Evolutionary conservation across 2,113 vertebrate genomes (phyloP), one percentile per base, ranked within the genome.

Genomic region (Cebidichthys violaceus): DNA sequence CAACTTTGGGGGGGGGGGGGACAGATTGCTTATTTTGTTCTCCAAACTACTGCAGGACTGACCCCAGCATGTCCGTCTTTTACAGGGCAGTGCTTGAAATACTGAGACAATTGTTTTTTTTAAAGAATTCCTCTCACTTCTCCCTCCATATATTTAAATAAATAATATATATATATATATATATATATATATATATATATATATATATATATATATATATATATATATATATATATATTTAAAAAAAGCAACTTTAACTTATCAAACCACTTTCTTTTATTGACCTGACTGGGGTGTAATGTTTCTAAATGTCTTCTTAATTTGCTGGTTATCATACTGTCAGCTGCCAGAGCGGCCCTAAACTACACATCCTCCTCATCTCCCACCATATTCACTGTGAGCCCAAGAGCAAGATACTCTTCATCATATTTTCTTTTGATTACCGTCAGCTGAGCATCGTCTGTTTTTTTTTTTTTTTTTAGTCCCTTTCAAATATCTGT

Each of bases 11-110:
- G 20, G 29, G n/a, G 37, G 22, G 20, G n/a, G 37, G 22, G 20
- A 33, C 60, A 70, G 57, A 60, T 77, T 41, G 57, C 85, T 73
- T 41, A 35, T 79, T 82, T 62, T 77, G 79, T 70, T 50, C 37
- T 66, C 43, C 33, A 70, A 75, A 81, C 59, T 18, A 64, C 66
- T 41, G 29, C 57, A 37, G 22, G 8, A 66, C 61, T n/a, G 33
- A 64, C 37, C 39, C 15, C 29, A 31, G 27, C 9, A 35, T 35
- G 31, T 10, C 18, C 57, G 17, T 22, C 31, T 24, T 24, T 41
- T 41, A n/a, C 61, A 39, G 22, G 39, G 33, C 15, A 37, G 33
- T 4, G 31, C 3, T 18, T 61, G 59, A 17, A 31, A 60, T 15
- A 59, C 24, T 59, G 27, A 47, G 15, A 47, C 18, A 1, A 47